Conservation (phyloP, 1,140 invertebrate genomes). For the Euura saliciscinereae region DNA sequence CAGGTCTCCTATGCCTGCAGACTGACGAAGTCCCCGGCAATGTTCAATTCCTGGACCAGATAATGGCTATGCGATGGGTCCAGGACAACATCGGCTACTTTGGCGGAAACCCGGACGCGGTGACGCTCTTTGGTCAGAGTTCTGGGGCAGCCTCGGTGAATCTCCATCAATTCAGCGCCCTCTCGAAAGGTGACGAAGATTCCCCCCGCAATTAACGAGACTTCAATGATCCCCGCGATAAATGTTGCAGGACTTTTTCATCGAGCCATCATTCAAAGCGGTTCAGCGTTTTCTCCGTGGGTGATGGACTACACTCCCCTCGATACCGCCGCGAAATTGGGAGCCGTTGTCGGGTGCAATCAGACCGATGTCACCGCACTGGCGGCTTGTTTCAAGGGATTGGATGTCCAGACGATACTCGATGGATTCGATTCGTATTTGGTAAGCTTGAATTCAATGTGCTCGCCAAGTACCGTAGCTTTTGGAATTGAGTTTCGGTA, state of each 20-base stretch:
- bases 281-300: slow-evolving; percentile 21
- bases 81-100: slow-evolving; percentile 43
- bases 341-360: background rate
- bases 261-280: slow-evolving; percentile 20
- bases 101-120: slow-evolving; percentile 37
- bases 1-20: background rate
- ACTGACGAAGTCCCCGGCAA: background rate
- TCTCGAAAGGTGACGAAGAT: slow-evolving; percentile 37
- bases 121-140: slow-evolving; percentile 34
- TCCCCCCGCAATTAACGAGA: background rate
- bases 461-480: too few relatives aligned
- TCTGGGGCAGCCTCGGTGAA: slow-evolving; percentile 34
- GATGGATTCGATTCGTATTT: background rate
- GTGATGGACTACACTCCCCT: slow-evolving; percentile 19
- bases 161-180: slow-evolving; percentile 61
- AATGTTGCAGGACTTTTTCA: slow-evolving; percentile 9
- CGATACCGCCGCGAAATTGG: background rate
- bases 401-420: background rate
- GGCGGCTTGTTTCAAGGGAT: background rate
- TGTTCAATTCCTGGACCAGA: background rate
- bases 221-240: background rate
- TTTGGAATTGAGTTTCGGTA: too few relatives aligned
- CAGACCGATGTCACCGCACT: background rate
- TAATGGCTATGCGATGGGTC: slow-evolving; percentile 52
- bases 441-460: background rate